Conservation (phyloP, 2,888 invertebrate genomes). For the Plutella xylostella region DNA sequence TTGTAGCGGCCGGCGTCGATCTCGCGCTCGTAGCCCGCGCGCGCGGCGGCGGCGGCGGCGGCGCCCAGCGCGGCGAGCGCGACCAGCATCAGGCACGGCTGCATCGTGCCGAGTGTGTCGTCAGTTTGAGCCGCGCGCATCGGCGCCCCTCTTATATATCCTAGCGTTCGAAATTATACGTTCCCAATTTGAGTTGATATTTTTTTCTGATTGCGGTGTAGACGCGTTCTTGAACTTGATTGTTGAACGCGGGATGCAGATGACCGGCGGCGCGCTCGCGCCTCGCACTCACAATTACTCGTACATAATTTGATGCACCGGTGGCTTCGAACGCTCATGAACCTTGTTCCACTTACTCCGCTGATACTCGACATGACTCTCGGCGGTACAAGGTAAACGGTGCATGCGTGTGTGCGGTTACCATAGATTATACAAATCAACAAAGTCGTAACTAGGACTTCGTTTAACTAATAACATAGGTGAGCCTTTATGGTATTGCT, state of each 20-base stretch:
- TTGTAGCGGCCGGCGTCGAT: slow-evolving; percentile 46
- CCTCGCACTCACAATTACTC: slow-evolving; percentile 32
- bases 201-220: slow-evolving; percentile 37
- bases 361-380: slow-evolving; percentile 40
- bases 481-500: too few relatives aligned
- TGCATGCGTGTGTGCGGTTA: slow-evolving; percentile 22
- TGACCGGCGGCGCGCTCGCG: slow-evolving; percentile 19
- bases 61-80: slow-evolving; percentile 35
- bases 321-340: slow-evolving; percentile 51
- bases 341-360: slow-evolving; percentile 63
- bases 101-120: slow-evolving; percentile 58
- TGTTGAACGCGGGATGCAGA: slow-evolving; percentile 31
- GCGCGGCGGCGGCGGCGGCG: slow-evolving; percentile 31
- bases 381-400: slow-evolving; percentile 46
- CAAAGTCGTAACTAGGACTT: not conserved
- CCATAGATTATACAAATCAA: slow-evolving; percentile 19
- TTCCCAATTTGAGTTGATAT: slow-evolving; percentile 56
- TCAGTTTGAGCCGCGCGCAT: slow-evolving; percentile 61
- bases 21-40: slow-evolving; percentile 55
- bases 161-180: slow-evolving; percentile 58
- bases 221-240: slow-evolving; percentile 56
- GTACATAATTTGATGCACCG: slow-evolving; percentile 45
- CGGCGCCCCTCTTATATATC: slow-evolving; percentile 60
- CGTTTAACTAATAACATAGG: too few relatives aligned
- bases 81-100: slow-evolving; percentile 40